Evolutionary conservation across 2,888 invertebrate species (phyloP), one percentile per base, ranked within the genome.

Genomic region (Junonia oenone): DNA sequence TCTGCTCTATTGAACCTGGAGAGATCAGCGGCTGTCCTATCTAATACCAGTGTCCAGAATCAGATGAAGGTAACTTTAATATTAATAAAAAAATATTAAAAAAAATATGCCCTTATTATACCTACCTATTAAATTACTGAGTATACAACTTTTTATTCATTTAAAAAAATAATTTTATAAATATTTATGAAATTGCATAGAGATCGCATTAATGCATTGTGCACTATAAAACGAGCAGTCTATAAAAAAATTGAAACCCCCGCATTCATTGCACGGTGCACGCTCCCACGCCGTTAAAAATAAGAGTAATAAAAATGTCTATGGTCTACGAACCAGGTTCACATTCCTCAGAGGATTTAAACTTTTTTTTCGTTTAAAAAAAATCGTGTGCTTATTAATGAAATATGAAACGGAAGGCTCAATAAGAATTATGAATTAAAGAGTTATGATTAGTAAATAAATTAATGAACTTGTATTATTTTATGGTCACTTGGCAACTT

Each of bases 1-100:
- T 73, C 79, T 22, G 71, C 72, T 31, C 74, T 74, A 54, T 68
- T 78, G 46, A 79, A 77, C 62, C 67, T 85, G 60, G 90, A 89
- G 63, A 82, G 77, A 66, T 78, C 75, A 65, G 82, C 79, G 14
- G 78, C 78, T 55, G 67, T 81, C 6, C 47, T 62, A 15, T 51
- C 60, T 6, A 58, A 38, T 62, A 63, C 70, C 63, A 79, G 75
- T 76, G 74, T 71, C 43, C 81, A 81, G 47, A 81, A 71, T 66
- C 79, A 83, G 62, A 72, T 75, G 50, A 84, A 82, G 81, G 91
- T 90, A 74, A 76, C 49, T 2, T 31, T 29, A 9, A 31, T 8
- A 27, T 2, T 15, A 37, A 9, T 15, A 8, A 11, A 19, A 40
- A 40, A 17, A 19, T 2, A 3, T 15, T 8, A 14, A 37, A 37